Evolutionary conservation across 1,140 invertebrate species (phyloP), one percentile per base, ranked within the genome.

Genomic region (Papilio helenus): DNA sequence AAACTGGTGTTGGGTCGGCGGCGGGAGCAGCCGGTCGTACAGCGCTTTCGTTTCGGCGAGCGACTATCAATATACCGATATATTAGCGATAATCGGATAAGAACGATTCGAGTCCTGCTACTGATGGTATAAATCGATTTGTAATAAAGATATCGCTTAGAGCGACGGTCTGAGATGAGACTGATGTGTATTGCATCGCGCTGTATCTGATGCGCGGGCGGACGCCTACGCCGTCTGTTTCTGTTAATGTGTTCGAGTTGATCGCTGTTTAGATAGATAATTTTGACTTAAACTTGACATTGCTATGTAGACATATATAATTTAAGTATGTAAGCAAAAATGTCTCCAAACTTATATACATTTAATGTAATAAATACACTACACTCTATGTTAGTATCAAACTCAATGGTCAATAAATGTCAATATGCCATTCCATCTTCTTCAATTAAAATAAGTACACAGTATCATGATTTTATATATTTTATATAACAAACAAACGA

Each of bases 111-210:
- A 80, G 74, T 61, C 81, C 81, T 61, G 85, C 83, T 85, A 84
- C 76, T 81, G 81, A 82, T 83, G 73, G 46, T 80, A 82, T 83
- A 84, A 84, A 87, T 86, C 84, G 85, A 90, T 89, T 88, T 81
- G 81, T 86, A 82, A 78, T 81, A 82, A 82, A 88, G 86, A 87
- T 88, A 88, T 80, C 42, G n/a, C 29, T 55, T 51, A 72, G 74
- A 80, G 76, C 76, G 29, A 44, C 42, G 81, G 77, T 49, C 49
- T 34, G 49, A 58, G 49, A 76, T 76, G 58, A 39, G 20, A 34
- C 34, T 76, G 73, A 76, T 76, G 73, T 29, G 73, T 51, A 42
- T 23, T 76, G 84, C 79, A 84, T 87, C 81, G 73, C 79, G 80
- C 79, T 84, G 79, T 82, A 87, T 84, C 81, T 82, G 80, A 81